Evolutionary conservation across 2,888 invertebrate species (phyloP), one percentile per base, ranked within the genome.

Genomic region (Encarsia formosa): DNA sequence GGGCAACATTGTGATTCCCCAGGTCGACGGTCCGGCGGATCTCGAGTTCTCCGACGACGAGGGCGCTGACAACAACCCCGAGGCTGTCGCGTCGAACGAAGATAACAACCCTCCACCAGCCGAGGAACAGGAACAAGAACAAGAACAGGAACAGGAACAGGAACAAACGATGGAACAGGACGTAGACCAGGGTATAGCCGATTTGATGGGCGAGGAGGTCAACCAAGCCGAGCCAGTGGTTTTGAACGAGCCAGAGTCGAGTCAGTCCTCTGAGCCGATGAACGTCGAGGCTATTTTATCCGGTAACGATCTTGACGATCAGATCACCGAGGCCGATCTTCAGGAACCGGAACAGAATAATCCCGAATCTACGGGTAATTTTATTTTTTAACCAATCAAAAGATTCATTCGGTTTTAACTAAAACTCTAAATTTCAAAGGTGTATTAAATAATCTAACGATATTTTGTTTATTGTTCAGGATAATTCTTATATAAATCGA

Each of bases 1-100:
- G 3, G 73, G 70, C 1, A 73, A 69, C 49, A 69, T 73, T 26
- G 64, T 74, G 3, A 71, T 74, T 56, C 73, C 73, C 1, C 73
- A 74, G 54, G 69, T 73, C 0, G 73, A 73, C 35, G 73, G 73
- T 3, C 62, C 69, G 5, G 64, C 61, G 2, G 73, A 72, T 48
- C 44, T 66, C 23, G 56, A 70, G 1, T 61, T 69, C 3, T 68
- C 69, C 1, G 73, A 70, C 2, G 66, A 66, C 5, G 67, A 70
- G 13, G 57, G 59, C 2, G 62, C 62, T 11, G 37, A 39, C 5
- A 52, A 29, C 0, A 58, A 59, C 2, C 54, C 50, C 11, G 56
- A 52, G 5, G 47, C 53, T 6, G 13, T 42, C 1, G 40, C 22
- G 8, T 54, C 58, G 11, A 49, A 55, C 20, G 26, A 44, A 23